Base-by-base conservation (phyloP, 2,888 invertebrate species). In the Gerris lacustris region DNA sequence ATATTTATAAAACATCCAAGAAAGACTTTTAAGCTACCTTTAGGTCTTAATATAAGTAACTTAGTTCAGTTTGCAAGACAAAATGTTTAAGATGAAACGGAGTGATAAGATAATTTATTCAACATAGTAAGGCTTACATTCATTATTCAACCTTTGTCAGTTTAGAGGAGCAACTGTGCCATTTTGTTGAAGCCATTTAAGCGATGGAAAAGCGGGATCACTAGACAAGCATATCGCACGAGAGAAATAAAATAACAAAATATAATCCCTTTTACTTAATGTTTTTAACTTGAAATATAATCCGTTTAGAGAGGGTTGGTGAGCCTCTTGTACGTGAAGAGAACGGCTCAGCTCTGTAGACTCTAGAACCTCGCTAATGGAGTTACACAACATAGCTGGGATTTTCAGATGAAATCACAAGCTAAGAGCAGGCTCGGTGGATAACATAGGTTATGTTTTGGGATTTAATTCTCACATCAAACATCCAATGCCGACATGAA, bases 231-330 rank as follows among this genome's bases (percentile, higher is more conserved):
- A 55, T 55, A 9, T 15, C 55, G 55, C 15, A 55, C 15, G 9
- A 55, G 15, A 55, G 15, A 55, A 11, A 55, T 55, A 15, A 55
- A 55, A 55, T 55, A 55, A 55, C 55, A 55, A 55, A 55, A 55
- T 55, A 55, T 55, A 55, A 55, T 55, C 55, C 55, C 55, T 11
- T 55, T 55, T 55, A 55, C 55, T 15, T 55, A 55, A 55, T 55
- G 55, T 55, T 55, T 47, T 55, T 11, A 55, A 55, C 55, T 55
- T 11, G 55, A 55, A 15, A 55, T 55, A 55, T 55, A 55, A 55
- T 55, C 55, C 55, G 55, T 55, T 55, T 55, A 55, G 55, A 11
- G 55, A 55, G 55, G 9, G 55, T 55, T 55, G 55, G 55, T 31
- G 31, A 55, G 55, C 55, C 11, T 55, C 55, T 55, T 9, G 55